phyloP scores from a whole-genome alignment of 2,888 invertebrate species.

The Xestia ashworthii region DNA sequence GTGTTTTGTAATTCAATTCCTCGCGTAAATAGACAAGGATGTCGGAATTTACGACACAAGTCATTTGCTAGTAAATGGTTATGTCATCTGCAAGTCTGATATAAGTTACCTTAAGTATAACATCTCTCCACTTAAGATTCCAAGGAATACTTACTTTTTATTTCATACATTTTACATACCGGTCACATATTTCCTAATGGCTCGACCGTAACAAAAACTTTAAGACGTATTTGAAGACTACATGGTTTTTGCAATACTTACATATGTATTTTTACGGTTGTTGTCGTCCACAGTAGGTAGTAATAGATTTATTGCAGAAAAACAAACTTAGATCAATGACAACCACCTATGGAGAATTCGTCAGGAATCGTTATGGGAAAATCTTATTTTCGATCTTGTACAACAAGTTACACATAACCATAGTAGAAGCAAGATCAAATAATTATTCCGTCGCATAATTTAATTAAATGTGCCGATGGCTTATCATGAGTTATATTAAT shows the following conservation, averaged over 20 bases:
- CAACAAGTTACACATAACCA: too few relatives aligned
- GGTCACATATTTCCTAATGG: slow-evolving; percentile 56
- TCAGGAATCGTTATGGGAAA: slow-evolving; percentile 11
- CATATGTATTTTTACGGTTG: slow-evolving; percentile 48
- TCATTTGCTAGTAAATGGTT: slow-evolving; percentile 60
- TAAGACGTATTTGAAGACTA: slow-evolving; percentile 30
- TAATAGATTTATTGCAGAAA: slow-evolving; percentile 26
- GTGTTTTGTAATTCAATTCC: slow-evolving; percentile 57
- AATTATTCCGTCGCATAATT: not conserved
- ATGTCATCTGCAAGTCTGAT: slow-evolving; percentile 59
- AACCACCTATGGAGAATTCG: slow-evolving; percentile 18
- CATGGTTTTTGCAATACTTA: slow-evolving; percentile 49
- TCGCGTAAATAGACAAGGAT: slow-evolving; percentile 31
- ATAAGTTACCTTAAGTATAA: slow-evolving; percentile 48
- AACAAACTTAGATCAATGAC: slow-evolving; percentile 41
- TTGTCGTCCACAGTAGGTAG: slow-evolving; percentile 5
- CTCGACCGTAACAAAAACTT: slow-evolving; percentile 29
- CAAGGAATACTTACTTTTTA: slow-evolving; percentile 44
- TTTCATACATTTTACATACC: slow-evolving; percentile 42
- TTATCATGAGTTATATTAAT: not conserved
- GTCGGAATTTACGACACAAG: slow-evolving; percentile 65
- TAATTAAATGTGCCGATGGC: not conserved
- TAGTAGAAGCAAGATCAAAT: too few relatives aligned
- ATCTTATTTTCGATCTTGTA: slow-evolving; percentile 21
- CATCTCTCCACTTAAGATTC: slow-evolving; percentile 46